A percentile compares a stretch with the other conserved stretches of the same genome.
Conservation (phyloP, 2,888 invertebrate species). For the Heteromyza rotundicornis region DNA sequence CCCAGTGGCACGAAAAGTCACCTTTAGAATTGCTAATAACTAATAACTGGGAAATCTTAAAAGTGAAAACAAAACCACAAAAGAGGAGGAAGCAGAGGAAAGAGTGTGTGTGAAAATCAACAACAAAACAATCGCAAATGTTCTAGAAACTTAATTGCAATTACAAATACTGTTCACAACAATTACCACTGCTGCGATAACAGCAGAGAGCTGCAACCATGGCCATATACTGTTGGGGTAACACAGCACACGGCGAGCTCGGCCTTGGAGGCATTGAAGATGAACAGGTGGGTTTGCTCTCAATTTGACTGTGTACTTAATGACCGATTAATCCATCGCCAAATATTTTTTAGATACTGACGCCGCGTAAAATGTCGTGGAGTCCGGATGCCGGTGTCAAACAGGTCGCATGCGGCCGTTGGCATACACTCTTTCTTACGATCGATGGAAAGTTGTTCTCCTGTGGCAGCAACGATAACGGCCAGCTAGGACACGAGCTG, state of each 20-base stretch:
- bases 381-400: conserved; percentile 64
- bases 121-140: no score
- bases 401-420: conserved; percentile 77
- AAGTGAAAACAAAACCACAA: no score
- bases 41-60: no score
- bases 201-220: no score
- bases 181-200: no score
- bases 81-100: no score
- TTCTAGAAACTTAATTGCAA: no score
- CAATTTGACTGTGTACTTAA: not conserved
- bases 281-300: conserved; percentile 66
- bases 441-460: conserved; percentile 81
- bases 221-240: conserved; percentile 78
- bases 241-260: conserved; percentile 77
- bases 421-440: conserved; percentile 81
- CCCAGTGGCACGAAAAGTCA: no score
- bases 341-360: conserved; percentile 65
- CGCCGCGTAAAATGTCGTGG: conserved; percentile 71
- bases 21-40: no score
- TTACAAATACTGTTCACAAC: no score
- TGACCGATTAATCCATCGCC: not conserved
- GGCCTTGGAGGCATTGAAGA: conserved; percentile 80
- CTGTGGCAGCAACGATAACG: conserved; percentile 92
- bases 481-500: conserved; percentile 83
- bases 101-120: no score